Evolutionary conservation across 1,140 invertebrate species (phyloP).

Genomic region (Pinna nobilis): DNA sequence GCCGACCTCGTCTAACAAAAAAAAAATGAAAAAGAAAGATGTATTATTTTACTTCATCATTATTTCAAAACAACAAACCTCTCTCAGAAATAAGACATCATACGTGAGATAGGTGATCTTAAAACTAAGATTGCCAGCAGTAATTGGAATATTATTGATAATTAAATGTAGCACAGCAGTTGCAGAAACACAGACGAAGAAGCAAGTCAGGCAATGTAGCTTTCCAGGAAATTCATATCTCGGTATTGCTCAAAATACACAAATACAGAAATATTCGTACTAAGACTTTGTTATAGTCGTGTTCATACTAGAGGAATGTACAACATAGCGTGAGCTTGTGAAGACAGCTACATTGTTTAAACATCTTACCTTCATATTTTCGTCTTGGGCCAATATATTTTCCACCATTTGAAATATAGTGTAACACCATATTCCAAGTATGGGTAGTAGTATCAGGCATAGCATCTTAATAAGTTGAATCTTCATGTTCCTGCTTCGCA

Average conservation of each 20-base stretch:
- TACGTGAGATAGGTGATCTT: neutral
- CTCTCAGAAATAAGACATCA: neutral
- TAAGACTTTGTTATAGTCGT: neutral
- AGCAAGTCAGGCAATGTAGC: neutral
- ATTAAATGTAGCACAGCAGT: neutral
- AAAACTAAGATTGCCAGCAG: neutral
- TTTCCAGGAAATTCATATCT: neutral
- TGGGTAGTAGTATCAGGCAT: slow-evolving; percentile 49
- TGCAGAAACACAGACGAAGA: neutral
- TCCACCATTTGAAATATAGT: slow-evolving; percentile 51
- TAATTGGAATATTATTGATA: neutral
- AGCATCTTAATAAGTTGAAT: slow-evolving; percentile 56
- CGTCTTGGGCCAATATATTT: slow-evolving; percentile 40
- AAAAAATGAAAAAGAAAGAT: neutral
- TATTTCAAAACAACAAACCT: neutral
- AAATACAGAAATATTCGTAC: neutral
- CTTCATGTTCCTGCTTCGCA: too few relatives aligned
- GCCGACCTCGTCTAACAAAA: slow-evolving; percentile 14
- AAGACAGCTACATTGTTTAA: neutral
- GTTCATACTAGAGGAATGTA: neutral
- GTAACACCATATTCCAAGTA: slow-evolving; percentile 54
- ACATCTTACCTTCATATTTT: slow-evolving; percentile 46
- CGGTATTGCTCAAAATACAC: neutral
- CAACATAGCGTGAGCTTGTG: neutral
- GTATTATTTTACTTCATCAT: neutral